phyloP scores from a whole-genome alignment of 2,888 invertebrate species.

The Scaptomyza tumidula region DNA sequence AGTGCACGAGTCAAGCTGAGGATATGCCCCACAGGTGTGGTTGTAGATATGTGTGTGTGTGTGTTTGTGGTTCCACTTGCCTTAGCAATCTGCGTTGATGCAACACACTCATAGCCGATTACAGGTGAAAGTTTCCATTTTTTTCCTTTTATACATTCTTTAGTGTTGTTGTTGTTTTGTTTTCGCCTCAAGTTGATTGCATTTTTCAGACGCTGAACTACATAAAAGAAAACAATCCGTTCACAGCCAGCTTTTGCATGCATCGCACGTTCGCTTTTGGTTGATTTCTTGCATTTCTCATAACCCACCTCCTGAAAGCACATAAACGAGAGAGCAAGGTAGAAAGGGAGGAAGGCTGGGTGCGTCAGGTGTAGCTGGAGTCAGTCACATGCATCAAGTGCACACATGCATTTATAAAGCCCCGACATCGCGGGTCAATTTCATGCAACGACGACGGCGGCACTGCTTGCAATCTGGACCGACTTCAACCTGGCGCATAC shows the following conservation, averaged over 20 bases:
- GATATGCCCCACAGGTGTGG: slow-evolving; percentile 46
- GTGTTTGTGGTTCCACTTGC: slow-evolving; percentile 61
- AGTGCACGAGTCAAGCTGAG: slow-evolving; percentile 13
- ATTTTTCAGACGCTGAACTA: slow-evolving; percentile 67
- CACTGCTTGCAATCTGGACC: slow-evolving; percentile 45
- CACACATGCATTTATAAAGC: slow-evolving; percentile 77
- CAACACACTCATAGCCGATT: slow-evolving; percentile 56
- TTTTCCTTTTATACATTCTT: neutral
- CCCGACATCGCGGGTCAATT: slow-evolving; percentile 76
- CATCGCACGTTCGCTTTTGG: slow-evolving; percentile 78
- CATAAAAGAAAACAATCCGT: slow-evolving; percentile 77
- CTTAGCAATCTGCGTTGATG: slow-evolving; percentile 58
- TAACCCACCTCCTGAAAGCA: slow-evolving; percentile 40
- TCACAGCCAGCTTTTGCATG: slow-evolving; percentile 68
- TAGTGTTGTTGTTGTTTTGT: slow-evolving; percentile 16
- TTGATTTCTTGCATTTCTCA: slow-evolving; percentile 80
- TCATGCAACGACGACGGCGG: slow-evolving; percentile 62
- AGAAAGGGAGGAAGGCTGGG: neutral
- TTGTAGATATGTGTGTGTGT: neutral
- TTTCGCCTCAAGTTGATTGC: slow-evolving; percentile 79
- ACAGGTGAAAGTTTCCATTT: slow-evolving; percentile 45
- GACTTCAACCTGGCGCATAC: slow-evolving; percentile 30
- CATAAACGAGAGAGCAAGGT: neutral
- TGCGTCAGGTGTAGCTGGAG: slow-evolving; percentile 35
- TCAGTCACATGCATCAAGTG: slow-evolving; percentile 68